Evolutionary conservation across 1,140 invertebrate species (phyloP).

Genomic region (Brachionus manjavacas): DNA sequence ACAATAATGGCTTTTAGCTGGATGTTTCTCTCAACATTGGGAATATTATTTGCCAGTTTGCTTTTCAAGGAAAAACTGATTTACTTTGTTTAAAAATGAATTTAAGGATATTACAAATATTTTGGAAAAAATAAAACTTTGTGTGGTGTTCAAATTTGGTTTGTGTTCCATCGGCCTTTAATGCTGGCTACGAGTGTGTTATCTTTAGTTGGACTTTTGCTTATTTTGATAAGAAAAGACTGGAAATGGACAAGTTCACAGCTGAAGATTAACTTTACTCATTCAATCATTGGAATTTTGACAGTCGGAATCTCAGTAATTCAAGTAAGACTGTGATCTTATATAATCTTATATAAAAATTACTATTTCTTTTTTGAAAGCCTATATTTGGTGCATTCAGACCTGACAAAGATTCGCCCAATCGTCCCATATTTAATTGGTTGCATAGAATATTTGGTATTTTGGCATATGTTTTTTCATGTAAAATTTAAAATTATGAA

Average conservation of each 20-base stretch:
- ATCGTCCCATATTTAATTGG: background rate
- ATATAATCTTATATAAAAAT: too few relatives aligned
- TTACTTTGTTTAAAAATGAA: background rate
- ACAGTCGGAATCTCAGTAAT: background rate
- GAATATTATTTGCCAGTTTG: background rate
- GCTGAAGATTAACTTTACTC: background rate
- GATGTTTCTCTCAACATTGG: conserved; percentile 6
- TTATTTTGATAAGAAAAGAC: background rate
- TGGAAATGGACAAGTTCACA: conserved; percentile 5
- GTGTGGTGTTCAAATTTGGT: conserved; percentile 1
- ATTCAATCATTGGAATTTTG: background rate
- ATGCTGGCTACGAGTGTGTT: background rate
- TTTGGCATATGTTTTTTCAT: background rate
- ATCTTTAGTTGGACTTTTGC: background rate
- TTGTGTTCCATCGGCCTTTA: background rate
- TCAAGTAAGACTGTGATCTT: background rate
- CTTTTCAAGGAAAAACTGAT: too few relatives aligned
- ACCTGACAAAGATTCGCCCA: background rate
- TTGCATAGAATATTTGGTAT: background rate
- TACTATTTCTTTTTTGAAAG: background rate
- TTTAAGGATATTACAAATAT: conserved; percentile 17
- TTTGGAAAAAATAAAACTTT: background rate
- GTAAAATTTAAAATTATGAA: background rate
- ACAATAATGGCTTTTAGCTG: background rate
- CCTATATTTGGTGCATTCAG: background rate